A percentile compares a stretch with the other conserved stretches of the same genome.
phyloP scores from a whole-genome alignment of 2,888 invertebrate genomes.

The Brachyptera risi region DNA sequence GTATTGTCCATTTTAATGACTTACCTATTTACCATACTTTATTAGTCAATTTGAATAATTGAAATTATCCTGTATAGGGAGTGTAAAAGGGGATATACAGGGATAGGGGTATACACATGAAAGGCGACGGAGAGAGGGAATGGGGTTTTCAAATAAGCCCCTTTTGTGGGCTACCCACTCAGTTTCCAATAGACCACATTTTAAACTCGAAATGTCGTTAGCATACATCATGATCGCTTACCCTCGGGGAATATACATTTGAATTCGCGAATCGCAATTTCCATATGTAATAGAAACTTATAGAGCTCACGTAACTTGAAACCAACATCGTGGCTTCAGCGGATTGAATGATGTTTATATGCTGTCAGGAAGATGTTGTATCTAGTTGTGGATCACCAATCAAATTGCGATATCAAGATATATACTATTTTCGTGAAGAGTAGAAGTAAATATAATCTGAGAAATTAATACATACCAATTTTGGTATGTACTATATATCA shows the following conservation, averaged over 20 bases:
- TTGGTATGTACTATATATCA: too few relatives aligned
- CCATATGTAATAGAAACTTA: conserved; percentile 21
- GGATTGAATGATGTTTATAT: too few relatives aligned
- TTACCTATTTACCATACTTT: conserved; percentile 31
- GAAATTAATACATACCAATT: too few relatives aligned
- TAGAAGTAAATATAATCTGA: too few relatives aligned
- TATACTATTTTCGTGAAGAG: too few relatives aligned
- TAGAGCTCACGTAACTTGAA: conserved; percentile 13
- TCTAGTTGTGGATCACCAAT: too few relatives aligned
- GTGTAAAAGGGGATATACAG: not conserved
- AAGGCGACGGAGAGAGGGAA: not conserved
- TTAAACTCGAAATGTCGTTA: conserved; percentile 16
- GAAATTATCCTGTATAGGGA: conserved; percentile 21
- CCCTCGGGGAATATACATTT: conserved; percentile 4
- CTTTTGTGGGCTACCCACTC: conserved; percentile 23
- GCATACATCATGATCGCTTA: conserved; percentile 21
- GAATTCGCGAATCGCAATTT: conserved; percentile 12
- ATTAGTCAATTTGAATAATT: conserved; percentile 31
- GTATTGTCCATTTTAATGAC: conserved; percentile 22
- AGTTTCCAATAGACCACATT: conserved; percentile 21
- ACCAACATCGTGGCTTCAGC: too few relatives aligned
- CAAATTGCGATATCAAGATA: too few relatives aligned
- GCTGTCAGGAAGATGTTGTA: too few relatives aligned
- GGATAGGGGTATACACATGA: not conserved
- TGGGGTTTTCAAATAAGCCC: conserved; percentile 6